A percentile compares a stretch with the other conserved stretches of the same genome.
Evolutionary conservation across 2,888 invertebrate species (phyloP).

Genomic region (Halocaridina rubra): DNA sequence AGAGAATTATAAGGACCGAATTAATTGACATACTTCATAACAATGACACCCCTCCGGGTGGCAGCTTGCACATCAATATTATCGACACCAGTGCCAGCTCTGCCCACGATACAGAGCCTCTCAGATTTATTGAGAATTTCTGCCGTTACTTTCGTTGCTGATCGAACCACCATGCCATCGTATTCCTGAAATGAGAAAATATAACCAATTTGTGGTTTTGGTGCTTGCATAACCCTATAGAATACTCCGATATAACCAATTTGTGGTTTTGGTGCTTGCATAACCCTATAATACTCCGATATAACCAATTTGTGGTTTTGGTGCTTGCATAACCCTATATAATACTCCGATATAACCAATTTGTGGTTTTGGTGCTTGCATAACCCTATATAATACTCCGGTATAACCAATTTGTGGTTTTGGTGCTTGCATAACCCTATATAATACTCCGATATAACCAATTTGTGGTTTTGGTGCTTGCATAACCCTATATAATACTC

Average conservation of each 20-base stretch:
- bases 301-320: too few relatives aligned
- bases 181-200: conserved; percentile 77
- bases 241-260: not conserved
- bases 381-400: too few relatives aligned
- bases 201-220: not conserved
- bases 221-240: too few relatives aligned
- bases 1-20: not conserved
- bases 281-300: too few relatives aligned
- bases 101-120: conserved; percentile 86
- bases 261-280: not conserved
- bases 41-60: conserved; percentile 84
- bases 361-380: not conserved
- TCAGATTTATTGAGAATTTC: conserved; percentile 81
- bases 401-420: too few relatives aligned
- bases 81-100: conserved; percentile 99
- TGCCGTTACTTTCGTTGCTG: conserved; percentile 92
- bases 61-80: conserved; percentile 94
- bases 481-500: too few relatives aligned
- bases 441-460: too few relatives aligned
- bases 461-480: too few relatives aligned
- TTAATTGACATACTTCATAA: conserved; percentile 84
- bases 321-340: not conserved
- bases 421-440: too few relatives aligned
- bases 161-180: conserved; percentile 91
- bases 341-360: not conserved